Evolutionary conservation across 92 coral and sea anemone species (phyloP), one percentile per base, ranked within the genome.

Genomic region (Chrysogorgia sp.): DNA sequence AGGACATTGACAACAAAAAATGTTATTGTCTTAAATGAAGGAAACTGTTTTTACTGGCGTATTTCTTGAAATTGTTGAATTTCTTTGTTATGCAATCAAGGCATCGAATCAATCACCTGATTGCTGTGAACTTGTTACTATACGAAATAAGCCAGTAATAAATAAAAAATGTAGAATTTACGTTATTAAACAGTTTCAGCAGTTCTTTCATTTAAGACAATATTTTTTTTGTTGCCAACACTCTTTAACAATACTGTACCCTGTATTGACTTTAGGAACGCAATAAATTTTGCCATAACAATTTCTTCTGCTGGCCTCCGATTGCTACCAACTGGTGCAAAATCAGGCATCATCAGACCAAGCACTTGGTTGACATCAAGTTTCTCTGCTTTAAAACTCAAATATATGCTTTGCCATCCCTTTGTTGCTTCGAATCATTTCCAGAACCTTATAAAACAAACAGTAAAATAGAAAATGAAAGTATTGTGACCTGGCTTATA

Each of bases 271-370:
- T 83, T 64, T 34, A 77, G 28, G 55, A 83, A 83, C 37, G 70
- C 87, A 83, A 83, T 60, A 67, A 83, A 58, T 67, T 83, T 83
- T 32, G 87, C 60, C 70, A 83, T 52, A 37, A 83, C 83, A 32
- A 76, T 66, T 76, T 83, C 87, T 74, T 83, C 76, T 23, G 82
- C 59, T 3, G 23, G 34, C 65, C 83, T 76, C 55, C 83, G 58
- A 56, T 83, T 65, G 83, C 75, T 76, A 6, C 87, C 87, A 69
- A 26, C 35, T 31, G 83, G 83, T 63, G 87, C 63, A 23, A 52
- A 17, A 23, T 17, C 59, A 52, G 22, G 59, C 26, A 17, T 52
- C 26, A 52, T 17, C 22, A 52, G 21, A 52, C 59, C 26, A 17
- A 52, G 59, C 26, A 52, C 59, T 52, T 17, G 22, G 59, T 52